Base-by-base conservation (phyloP, 2,888 invertebrate species). In the Gibbula magus region DNA sequence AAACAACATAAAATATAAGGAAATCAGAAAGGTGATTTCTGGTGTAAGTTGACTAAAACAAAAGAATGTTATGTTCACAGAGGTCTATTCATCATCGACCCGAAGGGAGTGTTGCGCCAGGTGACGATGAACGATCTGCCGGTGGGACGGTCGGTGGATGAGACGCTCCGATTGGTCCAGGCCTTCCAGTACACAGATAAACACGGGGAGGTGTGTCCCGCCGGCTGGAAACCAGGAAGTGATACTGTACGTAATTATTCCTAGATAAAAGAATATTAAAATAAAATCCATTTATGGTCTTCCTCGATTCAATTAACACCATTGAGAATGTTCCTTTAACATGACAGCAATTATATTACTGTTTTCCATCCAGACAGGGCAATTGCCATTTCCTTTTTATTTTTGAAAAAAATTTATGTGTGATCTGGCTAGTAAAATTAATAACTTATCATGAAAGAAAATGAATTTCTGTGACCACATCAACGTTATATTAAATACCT, bases 81-180 rank as follows among this genome's bases (percentile, higher is more conserved):
- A 92, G 98, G 98, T 4, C 94, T 98, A 77, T 98, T 98, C 91
- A 98, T 98, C 79, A 97, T 98, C 91, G 98, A 98, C 93, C 95
- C 96, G 39, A 96, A 96, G 91, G 97, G 97, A 53, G 94, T 96
- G 79, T 93, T 98, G 56, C 94, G 98, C 77, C 98, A 98, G 93
- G 98, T 98, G 54, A 98, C 98, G 2, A 98, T 98, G 97, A 98
- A 98, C 93, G 98, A 98, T 94, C 94, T 98, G 84, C 98, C 98
- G 0, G 92, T 93, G 0, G 93, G 93, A 0, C 94, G 98, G 80
- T 97, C 97, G 80, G 98, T 98, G 2, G 98, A 98, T 93, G 98
- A 98, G 94, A 98, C 98, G 0, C 93, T 98, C 76, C 94, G 98
- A 90, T 94, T 98, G 78, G 97, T 98, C 0, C 98, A 98, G 94